Base-by-base conservation (phyloP, 2,888 invertebrate species). In the Horisme vitalbata region DNA sequence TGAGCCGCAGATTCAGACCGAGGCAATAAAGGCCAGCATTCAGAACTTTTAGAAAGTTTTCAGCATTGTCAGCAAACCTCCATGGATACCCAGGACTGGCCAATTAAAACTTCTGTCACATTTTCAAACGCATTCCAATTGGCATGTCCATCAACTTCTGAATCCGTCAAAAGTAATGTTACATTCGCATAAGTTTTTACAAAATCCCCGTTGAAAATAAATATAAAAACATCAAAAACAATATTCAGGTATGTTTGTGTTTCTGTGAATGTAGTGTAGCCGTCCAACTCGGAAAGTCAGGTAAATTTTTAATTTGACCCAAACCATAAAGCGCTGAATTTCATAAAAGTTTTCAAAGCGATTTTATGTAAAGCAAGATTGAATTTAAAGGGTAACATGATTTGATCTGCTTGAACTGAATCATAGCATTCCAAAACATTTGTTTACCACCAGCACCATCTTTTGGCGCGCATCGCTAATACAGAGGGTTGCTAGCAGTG, bases 131-230 rank as follows among this genome's bases (percentile, higher is more conserved):
- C 31, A 38, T 48, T 75, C 75, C 47, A 62, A 64, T 59, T 69
- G 63, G 48, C 63, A 56, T 26, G 52, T 46, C 46, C 41, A 52
- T 61, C 61, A 70, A 63, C 39, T 44, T 26, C 34, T 18, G 21
- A 15, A 48, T 27, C 49, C 45, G 45, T 50, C 57, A 55, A 50
- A 45, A 58, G 47, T 52, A 36, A 33, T 38, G 27, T 46, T 34
- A 52, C 52, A 45, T 56, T 46, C 20, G 10, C 37, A 34, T 45
- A 52, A 43, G 33, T 47, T 41, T 27, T 38, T 28, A 53, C 59
- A 66, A 77, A 76, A 70, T 70, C 65, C 56, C 45, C 66, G 70
- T 63, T 45, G 37, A 32, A 55, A 57, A 53, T 41, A 45, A 49
- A 34, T 28, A 51, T 47, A 45, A 47, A 56, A 34, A 51, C 32